phyloP scores from a whole-genome alignment of 2,113 vertebrate species.

The Charadrius vociferus region DNA sequence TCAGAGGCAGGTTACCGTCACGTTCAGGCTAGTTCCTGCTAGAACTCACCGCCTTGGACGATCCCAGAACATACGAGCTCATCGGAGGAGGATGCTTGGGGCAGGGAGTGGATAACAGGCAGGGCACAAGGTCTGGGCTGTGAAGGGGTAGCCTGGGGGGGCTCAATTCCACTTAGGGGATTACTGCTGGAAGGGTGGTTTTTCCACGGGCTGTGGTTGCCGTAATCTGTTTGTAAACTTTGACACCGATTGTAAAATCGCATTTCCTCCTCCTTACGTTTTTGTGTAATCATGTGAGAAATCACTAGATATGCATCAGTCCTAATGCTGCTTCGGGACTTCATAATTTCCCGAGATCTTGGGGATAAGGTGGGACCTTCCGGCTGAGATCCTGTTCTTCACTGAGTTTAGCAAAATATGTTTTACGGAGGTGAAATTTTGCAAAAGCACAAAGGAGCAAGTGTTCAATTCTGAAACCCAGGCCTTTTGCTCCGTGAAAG shows the following conservation, averaged over 20 bases:
- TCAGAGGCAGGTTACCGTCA: neutral
- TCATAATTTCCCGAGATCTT: neutral
- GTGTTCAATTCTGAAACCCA: neutral
- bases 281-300: conserved; percentile 23
- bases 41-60: rapidly evolving
- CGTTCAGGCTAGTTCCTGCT: neutral
- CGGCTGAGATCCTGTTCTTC: neutral
- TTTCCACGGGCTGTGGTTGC: neutral
- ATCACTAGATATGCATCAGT: neutral
- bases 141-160: neutral
- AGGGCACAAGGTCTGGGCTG: neutral
- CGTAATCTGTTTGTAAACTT: neutral
- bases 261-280: neutral
- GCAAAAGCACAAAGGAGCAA: neutral
- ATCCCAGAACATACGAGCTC: rapidly evolving
- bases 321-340: neutral
- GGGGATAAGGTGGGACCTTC: neutral
- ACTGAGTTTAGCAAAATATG: neutral
- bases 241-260: neutral
- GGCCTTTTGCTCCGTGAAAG: neutral
- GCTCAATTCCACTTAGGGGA: neutral
- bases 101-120: neutral
- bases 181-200: neutral
- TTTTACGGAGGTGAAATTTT: neutral
- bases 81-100: neutral